These are phyloP conservation scores for Pholis gunnellus DNA, from an alignment of 2,113 vertebrate genomes.

Conservation along the genomic window DNA sequence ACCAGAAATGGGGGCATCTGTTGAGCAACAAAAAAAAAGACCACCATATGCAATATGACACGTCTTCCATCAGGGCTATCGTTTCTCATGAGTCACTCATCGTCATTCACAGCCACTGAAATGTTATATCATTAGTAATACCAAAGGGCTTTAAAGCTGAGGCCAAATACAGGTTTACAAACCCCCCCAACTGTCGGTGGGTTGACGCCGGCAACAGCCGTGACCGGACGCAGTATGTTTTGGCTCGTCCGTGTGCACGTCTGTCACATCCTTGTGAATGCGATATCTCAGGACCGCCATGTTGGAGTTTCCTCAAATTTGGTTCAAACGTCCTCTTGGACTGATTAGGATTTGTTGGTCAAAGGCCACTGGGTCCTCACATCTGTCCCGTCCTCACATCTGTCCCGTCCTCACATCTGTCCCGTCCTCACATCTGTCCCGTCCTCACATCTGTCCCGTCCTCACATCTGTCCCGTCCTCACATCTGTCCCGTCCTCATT, in stretches of 20 bases:
- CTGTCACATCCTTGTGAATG: too few species aligned
- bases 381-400: too few species aligned
- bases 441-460: too few species aligned
- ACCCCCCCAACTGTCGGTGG: not conserved
- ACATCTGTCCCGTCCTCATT: too few species aligned
- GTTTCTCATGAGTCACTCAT: conserved; percentile 34
- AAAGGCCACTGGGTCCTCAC: too few species aligned
- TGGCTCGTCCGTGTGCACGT: not conserved
- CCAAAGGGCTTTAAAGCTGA: conserved; percentile 34
- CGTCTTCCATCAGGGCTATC: conserved; percentile 26
- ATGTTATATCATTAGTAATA: not conserved
- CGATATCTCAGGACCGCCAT: not conserved
- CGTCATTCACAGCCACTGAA: conserved; percentile 13
- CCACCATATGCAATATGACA: not conserved
- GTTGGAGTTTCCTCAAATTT: too few species aligned
- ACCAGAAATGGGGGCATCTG: not conserved
- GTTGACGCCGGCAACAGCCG: not conserved
- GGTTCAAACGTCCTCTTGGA: too few species aligned
- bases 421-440: too few species aligned
- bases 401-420: too few species aligned
- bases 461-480: too few species aligned
- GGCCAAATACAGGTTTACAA: not conserved
- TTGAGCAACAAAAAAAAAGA: not conserved
- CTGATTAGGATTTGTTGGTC: too few species aligned
- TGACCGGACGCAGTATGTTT: not conserved